Conservation (phyloP, 1,140 invertebrate genomes). For the Trichonephila clavata region DNA sequence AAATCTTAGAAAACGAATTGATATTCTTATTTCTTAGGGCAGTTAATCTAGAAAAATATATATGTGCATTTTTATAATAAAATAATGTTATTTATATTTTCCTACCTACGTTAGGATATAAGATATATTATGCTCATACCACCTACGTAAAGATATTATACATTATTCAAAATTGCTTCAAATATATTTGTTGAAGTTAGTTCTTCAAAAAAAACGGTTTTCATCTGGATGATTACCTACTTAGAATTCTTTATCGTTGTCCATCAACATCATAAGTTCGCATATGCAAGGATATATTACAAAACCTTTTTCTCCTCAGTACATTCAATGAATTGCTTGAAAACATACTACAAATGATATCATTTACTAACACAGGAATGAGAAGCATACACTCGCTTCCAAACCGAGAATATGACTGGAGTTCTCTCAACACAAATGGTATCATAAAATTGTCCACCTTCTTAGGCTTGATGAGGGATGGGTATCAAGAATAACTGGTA, state of each 20-base stretch:
- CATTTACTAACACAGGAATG: neutral
- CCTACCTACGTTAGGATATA: too few species aligned
- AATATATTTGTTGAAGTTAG: too few species aligned
- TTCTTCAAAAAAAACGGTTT: neutral
- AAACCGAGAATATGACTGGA: neutral
- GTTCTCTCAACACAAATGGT: neutral
- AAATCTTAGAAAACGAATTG: too few species aligned
- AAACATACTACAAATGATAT: neutral
- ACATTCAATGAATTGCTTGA: neutral
- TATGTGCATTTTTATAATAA: too few species aligned
- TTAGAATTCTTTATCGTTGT: neutral
- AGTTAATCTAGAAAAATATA: too few species aligned
- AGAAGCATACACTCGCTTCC: neutral
- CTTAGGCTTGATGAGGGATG: neutral
- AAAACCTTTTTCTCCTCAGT: neutral
- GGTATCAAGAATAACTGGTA: neutral
- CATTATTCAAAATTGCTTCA: too few species aligned
- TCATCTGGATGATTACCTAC: slow-evolving; percentile 19
- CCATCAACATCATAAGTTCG: neutral
- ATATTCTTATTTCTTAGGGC: too few species aligned
- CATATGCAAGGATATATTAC: neutral
- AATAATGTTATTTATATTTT: too few species aligned
- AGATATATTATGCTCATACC: too few species aligned
- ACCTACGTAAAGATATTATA: too few species aligned
- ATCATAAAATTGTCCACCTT: slow-evolving; percentile 1